Base-by-base conservation (phyloP, 2,888 invertebrate species). In the Agrypnus murinus region DNA sequence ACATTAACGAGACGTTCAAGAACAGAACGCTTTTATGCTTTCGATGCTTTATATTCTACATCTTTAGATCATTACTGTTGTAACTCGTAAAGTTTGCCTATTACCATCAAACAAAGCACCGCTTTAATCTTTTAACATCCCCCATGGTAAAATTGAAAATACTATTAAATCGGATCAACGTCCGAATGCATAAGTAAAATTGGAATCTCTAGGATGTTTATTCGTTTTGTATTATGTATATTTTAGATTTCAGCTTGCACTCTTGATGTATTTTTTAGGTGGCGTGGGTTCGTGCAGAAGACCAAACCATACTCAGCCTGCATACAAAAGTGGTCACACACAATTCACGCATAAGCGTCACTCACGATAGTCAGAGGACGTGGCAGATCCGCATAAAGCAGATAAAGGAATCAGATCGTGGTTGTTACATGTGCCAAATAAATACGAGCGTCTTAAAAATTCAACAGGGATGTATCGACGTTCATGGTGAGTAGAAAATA, bases 371-470 rank as follows among this genome's bases (percentile, higher is more conserved):
- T 65, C 90, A 92, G 71, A 89, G 92, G 80, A 95, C 94, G 73
- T 96, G 95, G 96, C 93, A 93, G 84, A 87, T 96, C 69, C 92
- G 94, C 84, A 94, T 96, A 81, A 89, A 93, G 69, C 94, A 94
- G 72, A 88, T 96, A 62, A 90, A 93, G 75, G 95, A 94, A 79
- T 90, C 92, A 46, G 96, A 96, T 85, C 90, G 93, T 50, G 96
- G 94, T 71, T 96, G 95, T 84, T 96, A 96, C 86, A 95, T 95
- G 93, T 96, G 96, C 82, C 95, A 96, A 88, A 95, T 96, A 81
- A 96, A 96, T 87, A 95, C 95, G 1, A 93, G 91, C 72, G 90
- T 91, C 64, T 94, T 96, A 93, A 95, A 92, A 86, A 94, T 93
- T 83, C 93, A 95, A 86, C 89, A 94, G 65, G 95, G 95, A 7